These are phyloP conservation scores for Adrianichthys oophorus DNA, from an alignment of 2,797 vertebrate genomes.

Conservation along the genomic window DNA sequence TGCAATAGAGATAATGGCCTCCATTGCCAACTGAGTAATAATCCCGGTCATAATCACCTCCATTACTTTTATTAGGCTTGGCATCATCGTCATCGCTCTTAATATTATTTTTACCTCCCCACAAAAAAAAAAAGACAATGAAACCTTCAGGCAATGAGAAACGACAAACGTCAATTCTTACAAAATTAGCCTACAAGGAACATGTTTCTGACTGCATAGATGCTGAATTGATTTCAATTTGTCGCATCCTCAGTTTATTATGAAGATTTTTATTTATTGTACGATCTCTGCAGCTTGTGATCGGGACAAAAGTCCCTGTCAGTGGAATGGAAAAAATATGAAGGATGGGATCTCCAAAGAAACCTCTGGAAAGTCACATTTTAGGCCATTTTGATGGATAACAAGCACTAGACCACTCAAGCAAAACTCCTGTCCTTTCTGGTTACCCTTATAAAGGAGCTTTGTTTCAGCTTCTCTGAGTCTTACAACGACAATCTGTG, in stretches of 20 bases:
- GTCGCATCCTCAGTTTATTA: conserved; percentile 25
- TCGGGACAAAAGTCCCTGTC: neutral
- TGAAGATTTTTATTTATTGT: conserved; percentile 25
- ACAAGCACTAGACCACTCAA: too few species aligned
- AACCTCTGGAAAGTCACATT: too few species aligned
- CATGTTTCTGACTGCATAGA: conserved; percentile 17
- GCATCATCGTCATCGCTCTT: conserved; percentile 76
- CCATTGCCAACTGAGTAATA: conserved; percentile 81
- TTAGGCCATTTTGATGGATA: too few species aligned
- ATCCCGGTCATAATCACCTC: conserved; percentile 81
- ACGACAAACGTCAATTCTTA: conserved; percentile 41
- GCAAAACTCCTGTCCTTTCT: too few species aligned
- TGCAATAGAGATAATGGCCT: conserved; percentile 83
- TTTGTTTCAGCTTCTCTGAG: too few species aligned
- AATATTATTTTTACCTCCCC: conserved; percentile 75
- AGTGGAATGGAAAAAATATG: neutral
- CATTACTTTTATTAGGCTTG: conserved; percentile 82
- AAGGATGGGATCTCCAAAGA: too few species aligned
- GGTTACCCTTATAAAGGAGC: too few species aligned
- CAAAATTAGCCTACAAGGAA: conserved; percentile 34
- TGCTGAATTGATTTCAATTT: conserved; percentile 9
- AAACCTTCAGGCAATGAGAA: conserved; percentile 55
- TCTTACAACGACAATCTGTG: too few species aligned
- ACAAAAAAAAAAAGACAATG: conserved; percentile 62
- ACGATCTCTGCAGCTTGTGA: conserved; percentile 32